Base-by-base conservation (phyloP, 2,888 invertebrate species). In the Caenorhabditis sp. region DNA sequence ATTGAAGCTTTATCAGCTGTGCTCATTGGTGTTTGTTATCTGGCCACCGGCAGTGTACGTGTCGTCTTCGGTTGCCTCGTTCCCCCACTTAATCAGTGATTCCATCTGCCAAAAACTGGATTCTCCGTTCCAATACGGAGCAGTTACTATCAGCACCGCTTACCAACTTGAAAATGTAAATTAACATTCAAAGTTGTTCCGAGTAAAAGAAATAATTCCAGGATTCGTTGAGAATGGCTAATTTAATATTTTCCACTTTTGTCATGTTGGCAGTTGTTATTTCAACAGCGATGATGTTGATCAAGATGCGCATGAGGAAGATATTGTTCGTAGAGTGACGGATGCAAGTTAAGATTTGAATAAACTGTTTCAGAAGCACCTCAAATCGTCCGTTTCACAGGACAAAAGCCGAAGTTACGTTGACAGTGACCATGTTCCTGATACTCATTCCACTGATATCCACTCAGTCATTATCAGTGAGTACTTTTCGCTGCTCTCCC, bases 351-450 rank as follows among this genome's bases (percentile, higher is more conserved):
- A n/a, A n/a, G n/a, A n/a, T n/a, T 32, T 32, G n/a, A 56, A 20
- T 35, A 24, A 18, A 32, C 35, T 65, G 11, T 40, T 40, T 58
- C 65, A 74, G 64, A 37, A 67, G 60, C 22, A 67, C 58, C 6
- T 44, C 22, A 6, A 37, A 22, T 8, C 28, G 64, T 1, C 50
- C 53, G 26, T 60, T 50, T 8, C 50, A 60, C n/a, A 11, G 58
- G 40, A 44, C 74, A 5, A 64, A 70, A 51, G 78, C 69, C 3
- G 78, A 78, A 24, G 40, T 35, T 9, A 70, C 70, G 2, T 20
- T 78, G 18, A 78, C 78, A 8, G 58, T 78, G 8, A 78, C 78
- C 11, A 78, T 70, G 64, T 58, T 78, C 24, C 13, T 78, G 5
- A 78, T 78, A 6, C 35, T 78, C 26, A 37, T 70, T n/a, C 68